Conservation (phyloP, 2,113 vertebrate genomes). For the Sprattus sprattus region DNA sequence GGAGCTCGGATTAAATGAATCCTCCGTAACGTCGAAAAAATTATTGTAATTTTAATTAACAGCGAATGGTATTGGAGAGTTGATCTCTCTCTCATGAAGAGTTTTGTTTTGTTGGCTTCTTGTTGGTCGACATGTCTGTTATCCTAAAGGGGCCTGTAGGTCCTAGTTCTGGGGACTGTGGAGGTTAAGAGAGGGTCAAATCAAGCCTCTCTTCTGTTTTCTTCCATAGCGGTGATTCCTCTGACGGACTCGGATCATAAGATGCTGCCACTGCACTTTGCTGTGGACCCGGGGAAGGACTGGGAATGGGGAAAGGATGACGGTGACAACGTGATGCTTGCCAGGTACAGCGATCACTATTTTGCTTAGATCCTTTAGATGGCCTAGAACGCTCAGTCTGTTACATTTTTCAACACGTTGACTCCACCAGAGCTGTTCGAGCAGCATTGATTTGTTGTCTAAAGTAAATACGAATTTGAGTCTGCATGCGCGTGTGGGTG, state of each 20-base stretch:
- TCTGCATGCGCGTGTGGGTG: no score
- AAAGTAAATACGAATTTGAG: no score
- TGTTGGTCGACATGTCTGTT: no score
- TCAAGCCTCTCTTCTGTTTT: neutral
- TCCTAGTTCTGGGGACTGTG: neutral
- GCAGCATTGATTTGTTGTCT: neutral
- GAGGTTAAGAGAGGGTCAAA: neutral
- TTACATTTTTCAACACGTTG: neutral
- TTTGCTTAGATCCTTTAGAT: no score
- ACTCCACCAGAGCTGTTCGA: neutral
- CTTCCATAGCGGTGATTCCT: slow-evolving; percentile 85
- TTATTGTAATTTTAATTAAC: no score
- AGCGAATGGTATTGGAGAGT: no score
- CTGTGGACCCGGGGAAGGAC: slow-evolving; percentile 90
- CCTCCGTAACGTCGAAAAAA: no score
- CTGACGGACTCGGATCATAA: slow-evolving; percentile 94
- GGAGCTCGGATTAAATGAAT: no score
- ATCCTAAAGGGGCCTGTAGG: neutral
- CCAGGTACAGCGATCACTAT: slow-evolving; percentile 72
- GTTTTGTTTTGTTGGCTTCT: no score
- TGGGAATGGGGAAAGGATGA: slow-evolving; percentile 97
- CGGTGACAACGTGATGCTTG: slow-evolving; percentile 84
- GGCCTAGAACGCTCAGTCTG: neutral
- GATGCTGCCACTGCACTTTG: slow-evolving; percentile 94
- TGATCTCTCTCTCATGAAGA: no score